A percentile compares a stretch with the other conserved stretches of the same genome.
phyloP scores from a whole-genome alignment of 2,888 invertebrate genomes.

The Euzophera pinguis region DNA sequence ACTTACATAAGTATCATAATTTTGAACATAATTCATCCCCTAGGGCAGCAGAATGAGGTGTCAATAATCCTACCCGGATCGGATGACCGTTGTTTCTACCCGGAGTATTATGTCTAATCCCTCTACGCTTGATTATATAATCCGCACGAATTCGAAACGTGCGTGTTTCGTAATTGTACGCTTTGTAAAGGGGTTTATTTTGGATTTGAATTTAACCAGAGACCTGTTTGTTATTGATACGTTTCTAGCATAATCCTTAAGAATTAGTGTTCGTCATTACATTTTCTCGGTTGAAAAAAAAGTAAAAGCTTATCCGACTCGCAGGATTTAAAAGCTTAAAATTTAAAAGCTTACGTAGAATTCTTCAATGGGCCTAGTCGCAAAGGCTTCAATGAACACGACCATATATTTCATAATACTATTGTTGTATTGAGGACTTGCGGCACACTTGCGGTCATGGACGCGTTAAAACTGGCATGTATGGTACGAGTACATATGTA shows the following conservation, averaged over 20 bases:
- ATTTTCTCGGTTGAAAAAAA: too few species aligned
- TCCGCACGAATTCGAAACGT: slow-evolving; percentile 25
- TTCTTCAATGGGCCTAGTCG: too few species aligned
- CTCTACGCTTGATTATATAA: slow-evolving; percentile 37
- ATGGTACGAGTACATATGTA: too few species aligned
- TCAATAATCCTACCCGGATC: slow-evolving; percentile 40
- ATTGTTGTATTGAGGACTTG: too few species aligned
- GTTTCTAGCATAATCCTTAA: neutral
- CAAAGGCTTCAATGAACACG: too few species aligned
- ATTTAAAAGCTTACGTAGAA: too few species aligned
- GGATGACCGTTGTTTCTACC: slow-evolving; percentile 47
- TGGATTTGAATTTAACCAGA: neutral
- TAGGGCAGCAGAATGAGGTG: slow-evolving; percentile 16
- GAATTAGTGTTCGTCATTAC: neutral
- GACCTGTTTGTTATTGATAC: slow-evolving; percentile 2
- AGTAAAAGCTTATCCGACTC: too few species aligned
- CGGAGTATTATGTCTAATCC: slow-evolving; percentile 39
- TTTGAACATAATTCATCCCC: neutral
- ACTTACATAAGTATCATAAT: neutral
- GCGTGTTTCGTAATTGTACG: slow-evolving; percentile 18
- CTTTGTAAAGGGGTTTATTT: slow-evolving; percentile 2
- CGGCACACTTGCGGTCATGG: too few species aligned
- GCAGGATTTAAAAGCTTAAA: too few species aligned
- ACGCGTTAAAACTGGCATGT: too few species aligned
- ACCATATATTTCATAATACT: too few species aligned